phyloP scores from a whole-genome alignment of 1,140 invertebrate genomes.

The Luehdorfia chinensis region DNA sequence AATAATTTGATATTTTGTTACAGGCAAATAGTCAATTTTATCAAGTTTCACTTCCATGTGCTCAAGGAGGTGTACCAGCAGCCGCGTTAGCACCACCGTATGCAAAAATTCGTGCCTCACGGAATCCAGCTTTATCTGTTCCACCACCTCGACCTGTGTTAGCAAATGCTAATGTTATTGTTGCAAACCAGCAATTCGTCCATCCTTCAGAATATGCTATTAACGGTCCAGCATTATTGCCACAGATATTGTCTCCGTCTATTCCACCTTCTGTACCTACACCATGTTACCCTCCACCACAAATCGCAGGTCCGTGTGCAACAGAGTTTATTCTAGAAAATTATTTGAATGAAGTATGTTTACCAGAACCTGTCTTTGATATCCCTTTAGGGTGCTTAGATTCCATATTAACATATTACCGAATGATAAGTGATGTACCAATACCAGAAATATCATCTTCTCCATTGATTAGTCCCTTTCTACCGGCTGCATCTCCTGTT shows the following conservation, averaged over 20 bases:
- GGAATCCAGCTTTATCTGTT: background rate
- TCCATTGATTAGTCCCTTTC: slow-evolving; percentile 25
- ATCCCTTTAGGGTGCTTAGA: slow-evolving; percentile 32
- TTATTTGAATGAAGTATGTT: background rate
- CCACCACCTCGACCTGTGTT: background rate
- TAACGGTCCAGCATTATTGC: background rate
- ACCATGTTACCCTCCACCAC: background rate
- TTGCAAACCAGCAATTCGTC: background rate
- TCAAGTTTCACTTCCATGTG: slow-evolving; percentile 1
- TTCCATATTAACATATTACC: slow-evolving; percentile 27
- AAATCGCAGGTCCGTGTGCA: background rate
- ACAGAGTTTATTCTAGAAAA: slow-evolving; percentile 4
- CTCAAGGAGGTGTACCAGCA: background rate
- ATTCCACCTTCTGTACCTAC: background rate
- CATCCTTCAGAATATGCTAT: slow-evolving; percentile 9
- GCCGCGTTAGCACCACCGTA: background rate
- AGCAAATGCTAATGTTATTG: background rate
- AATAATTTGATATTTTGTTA: background rate
- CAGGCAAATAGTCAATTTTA: slow-evolving; percentile 3
- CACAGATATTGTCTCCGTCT: background rate
- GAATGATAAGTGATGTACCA: slow-evolving; percentile 20
- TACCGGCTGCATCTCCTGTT: slow-evolving; percentile 32
- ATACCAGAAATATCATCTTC: slow-evolving; percentile 10
- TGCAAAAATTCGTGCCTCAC: background rate
- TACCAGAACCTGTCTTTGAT: slow-evolving; percentile 19